Evolutionary conservation across 2,888 invertebrate genomes (phyloP), one percentile per base, ranked within the genome.

Genomic region (Chrysina gloriosa): DNA sequence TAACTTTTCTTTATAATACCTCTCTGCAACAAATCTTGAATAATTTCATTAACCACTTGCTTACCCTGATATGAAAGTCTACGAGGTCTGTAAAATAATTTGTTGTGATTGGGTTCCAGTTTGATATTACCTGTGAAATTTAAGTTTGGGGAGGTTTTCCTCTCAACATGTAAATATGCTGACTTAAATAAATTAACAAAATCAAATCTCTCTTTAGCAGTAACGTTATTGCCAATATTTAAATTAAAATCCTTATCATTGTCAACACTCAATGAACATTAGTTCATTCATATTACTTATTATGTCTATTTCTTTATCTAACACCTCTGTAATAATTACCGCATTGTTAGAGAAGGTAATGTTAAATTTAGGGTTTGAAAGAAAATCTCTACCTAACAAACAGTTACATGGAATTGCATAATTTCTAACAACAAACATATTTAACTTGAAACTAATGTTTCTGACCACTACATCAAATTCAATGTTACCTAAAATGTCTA

Each of bases 71-170:
- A 64, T 1, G 64, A 64, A n/a, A 64, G 48, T 4, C 29, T 9
- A 48, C 64, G 47, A 14, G 64, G 50, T 16, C 64, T n/a, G 14
- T 31, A 50, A 50, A 50, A 64, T 14, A 64, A 64, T 16, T 48
- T 48, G 19, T 19, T n/a, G n/a, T n/a, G 34, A 4, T 64, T 21
- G n/a, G 36, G 36, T 36, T 36, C 36, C 2, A 36, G n/a, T 36
- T 36, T 36, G 11, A 36, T 36, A n/a, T 9, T 36, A 2, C n/a
- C 7, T n/a, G 11, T 11, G 11, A 36, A 36, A 36, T 36, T 11
- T 36, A 7, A 36, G 2, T 7, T 11, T n/a, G 11, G 9, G 11
- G n/a, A n/a, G 11, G 9, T 36, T 2, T 11, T 36, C 9, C 36
- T 9, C 36, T 36, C 7, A 36, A 11, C n/a, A 2, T 36, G 2